Conservation (phyloP, 2,113 vertebrate species). For the Lasiurus borealis region DNA sequence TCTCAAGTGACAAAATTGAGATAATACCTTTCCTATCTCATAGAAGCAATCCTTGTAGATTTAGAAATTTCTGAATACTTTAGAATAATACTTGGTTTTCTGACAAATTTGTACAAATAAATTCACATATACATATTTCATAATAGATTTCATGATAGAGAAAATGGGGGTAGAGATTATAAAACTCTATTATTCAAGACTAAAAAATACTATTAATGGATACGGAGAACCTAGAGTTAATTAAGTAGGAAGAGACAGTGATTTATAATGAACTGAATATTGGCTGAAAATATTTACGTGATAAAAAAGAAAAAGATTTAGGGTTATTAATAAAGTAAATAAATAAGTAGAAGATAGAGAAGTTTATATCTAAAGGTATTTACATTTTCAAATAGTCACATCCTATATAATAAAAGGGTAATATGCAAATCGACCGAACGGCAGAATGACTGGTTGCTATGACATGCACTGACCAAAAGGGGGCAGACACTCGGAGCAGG, state of each 20-base stretch:
- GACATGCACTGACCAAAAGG: too few relatives aligned
- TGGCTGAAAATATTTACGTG: neutral
- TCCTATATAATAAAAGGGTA: too few relatives aligned
- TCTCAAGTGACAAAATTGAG: constrained; percentile 8
- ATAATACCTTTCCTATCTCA: neutral
- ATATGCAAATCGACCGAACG: too few relatives aligned
- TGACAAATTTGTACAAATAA: constrained; percentile 34
- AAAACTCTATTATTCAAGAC: neutral
- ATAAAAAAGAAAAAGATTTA: constrained; percentile 29
- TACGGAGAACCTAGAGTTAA: neutral
- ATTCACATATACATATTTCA: neutral
- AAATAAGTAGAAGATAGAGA: neutral
- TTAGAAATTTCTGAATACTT: constrained; percentile 42
- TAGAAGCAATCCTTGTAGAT: neutral
- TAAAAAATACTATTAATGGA: neutral
- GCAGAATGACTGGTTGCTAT: too few relatives aligned
- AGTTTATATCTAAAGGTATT: constrained; percentile 4
- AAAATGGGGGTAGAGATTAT: neutral
- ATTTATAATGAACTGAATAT: neutral
- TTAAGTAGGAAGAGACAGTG: neutral
- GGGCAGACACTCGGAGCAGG: too few relatives aligned
- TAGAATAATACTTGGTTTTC: constrained; percentile 6
- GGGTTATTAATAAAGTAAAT: constrained; percentile 46
- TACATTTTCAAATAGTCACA: neutral
- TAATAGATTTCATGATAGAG: neutral